Evolutionary conservation across 2,797 vertebrate genomes (phyloP).

Genomic region (Galago senegalensis): DNA sequence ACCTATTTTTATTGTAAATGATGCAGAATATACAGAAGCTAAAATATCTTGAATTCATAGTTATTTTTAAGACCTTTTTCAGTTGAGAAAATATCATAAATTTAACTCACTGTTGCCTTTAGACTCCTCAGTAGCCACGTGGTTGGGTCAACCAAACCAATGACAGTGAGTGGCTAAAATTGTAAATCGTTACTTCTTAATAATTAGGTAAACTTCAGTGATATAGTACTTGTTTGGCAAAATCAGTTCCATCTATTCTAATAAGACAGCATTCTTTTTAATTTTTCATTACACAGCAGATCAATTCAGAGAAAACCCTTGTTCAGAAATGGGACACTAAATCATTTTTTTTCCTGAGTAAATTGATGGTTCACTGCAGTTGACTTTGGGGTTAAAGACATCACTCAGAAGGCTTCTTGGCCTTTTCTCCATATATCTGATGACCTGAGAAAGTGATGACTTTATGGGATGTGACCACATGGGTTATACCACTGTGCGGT

Average conservation of each 20-base stretch:
- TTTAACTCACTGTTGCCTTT: not conserved
- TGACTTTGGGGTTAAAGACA: conserved; percentile 71
- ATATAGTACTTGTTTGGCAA: conserved; percentile 38
- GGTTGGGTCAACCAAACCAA: not conserved
- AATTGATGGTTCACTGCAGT: conserved; percentile 62
- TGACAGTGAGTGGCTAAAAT: not conserved
- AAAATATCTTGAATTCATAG: not conserved
- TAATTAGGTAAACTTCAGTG: conserved; percentile 40
- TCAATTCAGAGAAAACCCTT: conserved; percentile 58
- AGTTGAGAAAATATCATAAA: not conserved
- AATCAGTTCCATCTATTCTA: conserved; percentile 6
- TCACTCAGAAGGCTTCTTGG: conserved; percentile 68
- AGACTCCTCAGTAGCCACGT: not conserved
- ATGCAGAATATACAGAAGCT: not conserved
- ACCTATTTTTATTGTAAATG: conserved; percentile 5
- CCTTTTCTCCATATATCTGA: conserved; percentile 83
- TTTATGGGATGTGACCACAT: conserved; percentile 84
- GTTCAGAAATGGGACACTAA: conserved; percentile 34
- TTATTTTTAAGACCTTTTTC: not conserved
- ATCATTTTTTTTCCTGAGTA: conserved; percentile 18
- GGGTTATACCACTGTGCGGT: conserved; percentile 73
- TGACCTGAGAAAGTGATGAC: conserved; percentile 84
- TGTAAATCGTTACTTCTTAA: conserved; percentile 4
- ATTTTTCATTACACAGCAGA: not conserved
- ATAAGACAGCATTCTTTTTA: not conserved